Base-by-base conservation (phyloP, 1,140 invertebrate species). In the Aphaenogaster floridana region DNA sequence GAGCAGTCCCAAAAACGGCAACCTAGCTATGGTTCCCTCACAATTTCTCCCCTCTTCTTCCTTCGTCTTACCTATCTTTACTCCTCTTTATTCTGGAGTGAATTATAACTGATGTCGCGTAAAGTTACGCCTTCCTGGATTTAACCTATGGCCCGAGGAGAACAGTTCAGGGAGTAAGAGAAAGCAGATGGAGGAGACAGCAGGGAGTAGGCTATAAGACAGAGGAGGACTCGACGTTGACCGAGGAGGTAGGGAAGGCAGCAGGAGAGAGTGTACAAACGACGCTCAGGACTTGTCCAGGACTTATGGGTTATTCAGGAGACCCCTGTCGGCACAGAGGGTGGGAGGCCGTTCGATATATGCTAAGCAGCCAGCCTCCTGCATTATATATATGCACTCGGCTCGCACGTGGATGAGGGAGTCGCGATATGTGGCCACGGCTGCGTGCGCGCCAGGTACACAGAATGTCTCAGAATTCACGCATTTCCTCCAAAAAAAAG, bases 251-350 rank as follows among this genome's bases (percentile, higher is more conserved):
- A 87, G 45, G 28, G 42, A 39, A 45, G 34, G 48, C 50, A 52
- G 71, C 45, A 54, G 83, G 42, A 50, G 69, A 87, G 80, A 59
- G 63, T 63, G 78, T 90, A 91, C 87, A 80, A 91, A 90, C 90
- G 89, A 90, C 78, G 80, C 48, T 72, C 89, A 83, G 86, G 72
- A 88, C 90, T 85, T 88, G 86, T 85, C 88, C 77, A 88, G 89
- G 89, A 92, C 91, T 93, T 93, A 92, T 93, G 93, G 89, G 92
- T 93, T 93, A 93, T 93, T 93, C 93, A 93, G 78, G 78, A 88
- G 92, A 89, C 81, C 81, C 85, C 84, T 86, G 72, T 89, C 69
- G 83, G 76, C 64, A 59, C 39, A 59, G 50, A 74, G 66, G 34
- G 71, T 81, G 76, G 52, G 84, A 61, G 36, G 69, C 76, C 88